Evolutionary conservation across 2,113 vertebrate genomes (phyloP).

Genomic region (Oreochromis niloticus): DNA sequence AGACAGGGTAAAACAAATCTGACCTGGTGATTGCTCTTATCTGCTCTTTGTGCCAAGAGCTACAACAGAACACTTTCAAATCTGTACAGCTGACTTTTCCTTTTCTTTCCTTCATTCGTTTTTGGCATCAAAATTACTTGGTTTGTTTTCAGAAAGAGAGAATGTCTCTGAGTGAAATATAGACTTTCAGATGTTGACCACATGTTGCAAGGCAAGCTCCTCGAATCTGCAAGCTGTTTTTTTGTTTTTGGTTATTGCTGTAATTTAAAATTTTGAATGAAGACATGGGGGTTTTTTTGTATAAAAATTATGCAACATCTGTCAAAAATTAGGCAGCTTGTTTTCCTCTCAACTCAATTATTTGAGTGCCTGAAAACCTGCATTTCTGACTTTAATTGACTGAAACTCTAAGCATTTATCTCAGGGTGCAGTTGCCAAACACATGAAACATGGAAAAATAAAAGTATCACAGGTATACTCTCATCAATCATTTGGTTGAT

Average conservation of each 20-base stretch:
- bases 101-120: not conserved
- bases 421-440: not conserved
- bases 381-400: not conserved
- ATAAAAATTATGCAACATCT: not conserved
- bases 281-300: not conserved
- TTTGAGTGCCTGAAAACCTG: not conserved
- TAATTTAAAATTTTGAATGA: not conserved
- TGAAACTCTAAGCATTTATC: not conserved
- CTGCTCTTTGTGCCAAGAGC: not conserved
- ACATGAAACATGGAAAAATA: not conserved
- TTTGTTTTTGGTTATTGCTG: not conserved
- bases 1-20: not conserved
- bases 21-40: not conserved
- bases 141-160: not conserved
- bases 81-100: not conserved
- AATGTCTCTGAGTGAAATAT: not conserved
- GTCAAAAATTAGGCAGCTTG: not conserved
- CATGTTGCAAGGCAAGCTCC: not conserved
- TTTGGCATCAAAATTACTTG: not conserved
- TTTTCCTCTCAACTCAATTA: not conserved
- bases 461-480: not conserved
- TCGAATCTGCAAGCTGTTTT: accelerated
- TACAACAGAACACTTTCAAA: not conserved
- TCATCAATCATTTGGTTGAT: not conserved
- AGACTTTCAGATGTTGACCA: not conserved